These are phyloP conservation scores for Rhinophrynus dorsalis DNA, from an alignment of 2,797 vertebrate genomes.

Conservation along the genomic window DNA sequence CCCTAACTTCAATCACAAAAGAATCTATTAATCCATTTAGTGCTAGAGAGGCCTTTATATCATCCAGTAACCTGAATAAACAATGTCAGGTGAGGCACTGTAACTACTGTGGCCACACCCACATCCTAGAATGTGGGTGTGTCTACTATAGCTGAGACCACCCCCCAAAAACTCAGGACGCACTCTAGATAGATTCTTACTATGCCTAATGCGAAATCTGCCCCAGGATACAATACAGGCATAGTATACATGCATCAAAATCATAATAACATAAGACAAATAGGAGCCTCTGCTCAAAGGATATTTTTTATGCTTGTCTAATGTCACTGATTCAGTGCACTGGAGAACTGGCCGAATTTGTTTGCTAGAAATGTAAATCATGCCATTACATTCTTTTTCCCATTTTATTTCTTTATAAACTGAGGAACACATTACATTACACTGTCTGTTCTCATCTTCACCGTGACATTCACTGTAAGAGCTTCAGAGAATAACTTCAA, in stretches of 20 bases:
- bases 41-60: too few species aligned
- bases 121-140: too few species aligned
- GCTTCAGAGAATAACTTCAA: conserved; percentile 40
- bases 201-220: too few species aligned
- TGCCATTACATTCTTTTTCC: conserved; percentile 30
- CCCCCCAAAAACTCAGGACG: too few species aligned
- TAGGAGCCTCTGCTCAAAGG: conserved; percentile 1
- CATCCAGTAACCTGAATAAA: too few species aligned
- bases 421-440: conserved; percentile 32
- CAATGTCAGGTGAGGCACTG: too few species aligned
- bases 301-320: conserved; percentile 21
- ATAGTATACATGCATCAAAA: conserved; percentile 8
- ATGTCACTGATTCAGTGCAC: not conserved
- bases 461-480: conserved; percentile 46
- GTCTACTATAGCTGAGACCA: too few species aligned
- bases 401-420: conserved; percentile 47
- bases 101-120: too few species aligned
- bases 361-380: conserved; percentile 46
- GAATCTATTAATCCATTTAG: too few species aligned
- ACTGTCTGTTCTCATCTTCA: conserved; percentile 44
- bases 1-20: too few species aligned
- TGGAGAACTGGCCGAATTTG: conserved; percentile 17
- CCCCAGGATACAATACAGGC: too few species aligned
- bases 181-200: too few species aligned
- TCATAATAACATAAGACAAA: conserved; percentile 7